Evolutionary conservation across 2,113 vertebrate genomes (phyloP).

Genomic region (Cranoglanis bouderius): DNA sequence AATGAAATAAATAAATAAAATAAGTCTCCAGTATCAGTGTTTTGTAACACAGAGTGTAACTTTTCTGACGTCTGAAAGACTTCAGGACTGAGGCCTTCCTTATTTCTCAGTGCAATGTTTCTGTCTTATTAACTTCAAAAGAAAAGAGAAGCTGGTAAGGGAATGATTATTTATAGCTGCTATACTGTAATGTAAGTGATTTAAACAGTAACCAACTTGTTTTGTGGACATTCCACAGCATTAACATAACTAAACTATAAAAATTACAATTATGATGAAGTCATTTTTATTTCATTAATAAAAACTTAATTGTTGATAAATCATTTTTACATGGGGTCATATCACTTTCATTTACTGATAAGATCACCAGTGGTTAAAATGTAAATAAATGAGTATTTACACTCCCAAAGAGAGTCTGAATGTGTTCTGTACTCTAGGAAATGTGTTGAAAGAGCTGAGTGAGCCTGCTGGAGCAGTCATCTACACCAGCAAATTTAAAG

Average conservation of each 20-base stretch:
- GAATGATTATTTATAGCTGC: too few species aligned
- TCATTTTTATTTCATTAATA: background rate
- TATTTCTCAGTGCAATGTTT: background rate
- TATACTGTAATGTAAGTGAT: background rate
- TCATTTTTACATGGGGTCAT: background rate
- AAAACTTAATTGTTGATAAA: background rate
- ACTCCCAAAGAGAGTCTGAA: background rate
- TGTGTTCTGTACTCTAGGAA: slow-evolving; percentile 72
- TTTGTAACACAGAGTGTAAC: background rate
- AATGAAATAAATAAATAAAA: background rate
- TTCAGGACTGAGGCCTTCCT: background rate
- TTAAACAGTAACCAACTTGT: background rate
- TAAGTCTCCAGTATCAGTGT: background rate
- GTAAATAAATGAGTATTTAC: background rate
- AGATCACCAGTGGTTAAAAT: background rate
- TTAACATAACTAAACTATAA: background rate
- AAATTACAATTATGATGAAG: background rate
- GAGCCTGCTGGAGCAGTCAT: slow-evolving; percentile 86
- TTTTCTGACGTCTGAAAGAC: background rate
- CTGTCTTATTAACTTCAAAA: background rate
- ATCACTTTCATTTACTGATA: background rate
- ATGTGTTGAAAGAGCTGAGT: slow-evolving; percentile 89
- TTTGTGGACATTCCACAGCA: background rate
- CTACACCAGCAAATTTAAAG: slow-evolving; percentile 85
- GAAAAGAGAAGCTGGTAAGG: too few species aligned